Percentiles rank a stretch among this genome's conserved stretches.
phyloP scores from a whole-genome alignment of 2,113 vertebrate genomes.

The Macroglossus sobrinus region DNA sequence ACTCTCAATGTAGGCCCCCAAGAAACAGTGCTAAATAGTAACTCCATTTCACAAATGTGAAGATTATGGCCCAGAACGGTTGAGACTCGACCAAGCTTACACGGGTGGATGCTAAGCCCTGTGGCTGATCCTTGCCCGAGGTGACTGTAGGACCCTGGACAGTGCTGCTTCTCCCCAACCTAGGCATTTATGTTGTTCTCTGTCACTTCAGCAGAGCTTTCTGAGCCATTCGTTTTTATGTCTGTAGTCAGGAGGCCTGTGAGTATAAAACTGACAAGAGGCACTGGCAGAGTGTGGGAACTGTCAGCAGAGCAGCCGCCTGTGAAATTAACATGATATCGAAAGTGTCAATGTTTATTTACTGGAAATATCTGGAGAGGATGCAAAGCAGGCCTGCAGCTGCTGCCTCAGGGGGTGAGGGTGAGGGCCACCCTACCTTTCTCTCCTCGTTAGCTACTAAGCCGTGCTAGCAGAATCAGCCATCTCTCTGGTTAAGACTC shows the following conservation, averaged over 20 bases:
- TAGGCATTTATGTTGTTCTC: slow-evolving; percentile 63
- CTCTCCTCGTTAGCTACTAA: background rate
- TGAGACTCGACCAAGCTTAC: background rate
- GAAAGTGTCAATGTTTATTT: slow-evolving; percentile 82
- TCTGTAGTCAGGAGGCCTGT: slow-evolving; percentile 69
- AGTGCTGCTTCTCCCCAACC: slow-evolving; percentile 47
- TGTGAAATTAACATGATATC: slow-evolving; percentile 86
- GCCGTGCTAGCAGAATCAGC: background rate
- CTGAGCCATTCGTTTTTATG: slow-evolving; percentile 82
- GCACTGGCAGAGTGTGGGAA: slow-evolving; percentile 71
- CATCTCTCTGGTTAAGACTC: background rate
- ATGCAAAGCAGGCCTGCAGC: slow-evolving; percentile 8
- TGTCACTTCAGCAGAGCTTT: slow-evolving; percentile 75
- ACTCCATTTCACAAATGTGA: background rate
- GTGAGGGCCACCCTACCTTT: background rate
- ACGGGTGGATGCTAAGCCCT: background rate
- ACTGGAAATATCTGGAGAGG: slow-evolving; percentile 72
- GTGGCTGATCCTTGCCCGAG: background rate
- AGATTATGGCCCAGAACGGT: background rate
- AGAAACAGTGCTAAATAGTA: background rate
- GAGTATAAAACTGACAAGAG: slow-evolving; percentile 84
- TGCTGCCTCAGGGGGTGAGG: background rate
- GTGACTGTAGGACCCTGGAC: background rate
- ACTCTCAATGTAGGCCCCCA: background rate
- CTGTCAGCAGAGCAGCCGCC: slow-evolving; percentile 84